Conservation (phyloP, 2,797 vertebrate species). For the Enteromius argenteus region DNA sequence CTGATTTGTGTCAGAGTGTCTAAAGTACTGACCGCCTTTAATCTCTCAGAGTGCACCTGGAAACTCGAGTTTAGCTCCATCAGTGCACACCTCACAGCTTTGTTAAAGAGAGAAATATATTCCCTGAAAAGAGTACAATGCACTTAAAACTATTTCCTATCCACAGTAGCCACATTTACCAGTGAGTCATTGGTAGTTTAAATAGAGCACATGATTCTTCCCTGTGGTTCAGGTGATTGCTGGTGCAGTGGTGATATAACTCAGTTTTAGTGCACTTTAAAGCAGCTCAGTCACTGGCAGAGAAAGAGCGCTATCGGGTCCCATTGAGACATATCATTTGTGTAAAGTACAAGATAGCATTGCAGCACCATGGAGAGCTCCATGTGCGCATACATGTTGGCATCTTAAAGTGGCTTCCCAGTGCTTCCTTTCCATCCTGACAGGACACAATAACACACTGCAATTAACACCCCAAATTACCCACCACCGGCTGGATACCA, state of each 20-base stretch:
- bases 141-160: conserved; percentile 10
- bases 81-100: not conserved
- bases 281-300: conserved; percentile 8
- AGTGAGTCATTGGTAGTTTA: conserved; percentile 35
- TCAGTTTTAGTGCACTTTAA: conserved; percentile 42
- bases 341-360: conserved; percentile 15
- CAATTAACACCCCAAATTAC: conserved; percentile 59
- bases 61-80: conserved; percentile 6
- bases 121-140: conserved; percentile 17
- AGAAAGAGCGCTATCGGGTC: conserved; percentile 1
- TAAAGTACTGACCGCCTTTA: conserved; percentile 22
- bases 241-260: conserved; percentile 28
- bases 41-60: conserved; percentile 51
- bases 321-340: conserved; percentile 26
- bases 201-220: conserved; percentile 28
- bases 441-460: conserved; percentile 59
- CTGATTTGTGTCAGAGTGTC: conserved; percentile 22
- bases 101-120: conserved; percentile 2
- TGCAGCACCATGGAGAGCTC: conserved; percentile 59
- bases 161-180: conserved; percentile 3
- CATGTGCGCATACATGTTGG: not conserved
- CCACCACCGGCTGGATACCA: conserved; percentile 30
- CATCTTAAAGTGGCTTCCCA: conserved; percentile 56
- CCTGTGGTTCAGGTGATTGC: conserved; percentile 39
- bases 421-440: conserved; percentile 61